These are phyloP conservation scores for Brenthis hecate DNA, from an alignment of 2,888 invertebrate species.

Conservation along the genomic window DNA sequence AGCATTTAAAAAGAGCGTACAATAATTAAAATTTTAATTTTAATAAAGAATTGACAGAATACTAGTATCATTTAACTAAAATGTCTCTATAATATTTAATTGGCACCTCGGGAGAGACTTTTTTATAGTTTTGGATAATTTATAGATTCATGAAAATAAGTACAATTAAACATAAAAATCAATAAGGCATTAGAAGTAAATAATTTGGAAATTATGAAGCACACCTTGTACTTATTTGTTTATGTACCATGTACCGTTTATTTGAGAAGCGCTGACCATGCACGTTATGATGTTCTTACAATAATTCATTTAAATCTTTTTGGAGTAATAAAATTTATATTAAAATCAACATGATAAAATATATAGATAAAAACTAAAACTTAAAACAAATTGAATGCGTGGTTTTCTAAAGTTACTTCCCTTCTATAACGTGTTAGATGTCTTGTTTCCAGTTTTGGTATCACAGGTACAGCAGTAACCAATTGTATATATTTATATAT, in stretches of 20 bases:
- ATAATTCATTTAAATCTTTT: not conserved
- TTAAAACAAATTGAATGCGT: not conserved
- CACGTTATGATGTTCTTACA: not conserved
- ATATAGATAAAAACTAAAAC: conserved; percentile 4
- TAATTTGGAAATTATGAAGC: conserved; percentile 1
- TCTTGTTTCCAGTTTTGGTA: conserved; percentile 20
- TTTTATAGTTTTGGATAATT: not conserved
- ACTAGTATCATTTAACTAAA: conserved; percentile 18
- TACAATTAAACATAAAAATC: not conserved
- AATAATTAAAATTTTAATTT: conserved; percentile 8
- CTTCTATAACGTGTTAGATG: conserved; percentile 2
- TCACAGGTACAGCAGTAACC: conserved; percentile 29
- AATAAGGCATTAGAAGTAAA: no score
- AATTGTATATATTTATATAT: conserved; percentile 16
- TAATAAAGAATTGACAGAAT: conserved; percentile 34
- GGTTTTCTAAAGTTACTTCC: not conserved
- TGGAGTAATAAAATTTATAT: conserved; percentile 4
- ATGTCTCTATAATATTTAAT: conserved; percentile 36
- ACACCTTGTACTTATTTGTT: not conserved
- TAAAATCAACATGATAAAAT: conserved; percentile 7
- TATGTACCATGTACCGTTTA: not conserved
- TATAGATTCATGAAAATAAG: not conserved
- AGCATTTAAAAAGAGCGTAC: conserved; percentile 5
- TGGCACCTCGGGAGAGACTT: conserved; percentile 46
- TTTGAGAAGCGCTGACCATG: not conserved